Conservation (phyloP, 1,140 invertebrate genomes). For the Armadillidium nasatum region DNA sequence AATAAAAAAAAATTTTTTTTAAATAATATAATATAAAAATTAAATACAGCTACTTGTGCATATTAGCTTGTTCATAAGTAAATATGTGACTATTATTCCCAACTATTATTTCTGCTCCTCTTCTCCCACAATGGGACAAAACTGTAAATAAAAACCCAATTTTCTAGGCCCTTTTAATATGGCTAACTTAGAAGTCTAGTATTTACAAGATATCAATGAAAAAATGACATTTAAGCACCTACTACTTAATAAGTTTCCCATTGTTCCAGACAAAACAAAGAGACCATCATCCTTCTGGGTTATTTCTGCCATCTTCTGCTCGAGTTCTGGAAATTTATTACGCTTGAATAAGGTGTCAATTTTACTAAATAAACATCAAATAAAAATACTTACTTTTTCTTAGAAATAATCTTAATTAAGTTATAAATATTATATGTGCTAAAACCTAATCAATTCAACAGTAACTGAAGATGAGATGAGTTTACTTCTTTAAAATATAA, state of each 20-base stretch:
- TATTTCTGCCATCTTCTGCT: slow-evolving; percentile 66
- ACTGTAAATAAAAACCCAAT: slow-evolving; percentile 57
- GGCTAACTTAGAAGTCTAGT: not conserved
- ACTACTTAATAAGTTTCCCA: slow-evolving; percentile 66
- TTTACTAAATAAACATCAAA: too few species aligned
- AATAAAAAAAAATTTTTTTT: too few species aligned
- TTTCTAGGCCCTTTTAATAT: not conserved
- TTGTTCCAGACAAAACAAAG: slow-evolving; percentile 85
- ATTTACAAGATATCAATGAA: not conserved
- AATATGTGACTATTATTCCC: slow-evolving; percentile 77
- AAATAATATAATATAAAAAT: too few species aligned
- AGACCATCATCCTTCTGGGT: slow-evolving; percentile 83
- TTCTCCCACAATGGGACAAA: slow-evolving; percentile 76
- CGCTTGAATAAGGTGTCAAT: too few species aligned
- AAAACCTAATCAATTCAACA: too few species aligned
- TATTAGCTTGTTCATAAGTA: slow-evolving; percentile 55
- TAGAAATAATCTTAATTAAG: not conserved
- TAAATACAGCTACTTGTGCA: not conserved
- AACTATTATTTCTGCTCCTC: slow-evolving; percentile 77
- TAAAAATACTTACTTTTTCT: too few species aligned
- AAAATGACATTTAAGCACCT: slow-evolving; percentile 15
- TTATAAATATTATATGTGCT: not conserved
- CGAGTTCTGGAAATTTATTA: slow-evolving; percentile 52
- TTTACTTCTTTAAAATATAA: too few species aligned
- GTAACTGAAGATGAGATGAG: too few species aligned